These are phyloP conservation scores for Maccullochella peelii DNA, from an alignment of 2,113 vertebrate species.

Conservation along the genomic window DNA sequence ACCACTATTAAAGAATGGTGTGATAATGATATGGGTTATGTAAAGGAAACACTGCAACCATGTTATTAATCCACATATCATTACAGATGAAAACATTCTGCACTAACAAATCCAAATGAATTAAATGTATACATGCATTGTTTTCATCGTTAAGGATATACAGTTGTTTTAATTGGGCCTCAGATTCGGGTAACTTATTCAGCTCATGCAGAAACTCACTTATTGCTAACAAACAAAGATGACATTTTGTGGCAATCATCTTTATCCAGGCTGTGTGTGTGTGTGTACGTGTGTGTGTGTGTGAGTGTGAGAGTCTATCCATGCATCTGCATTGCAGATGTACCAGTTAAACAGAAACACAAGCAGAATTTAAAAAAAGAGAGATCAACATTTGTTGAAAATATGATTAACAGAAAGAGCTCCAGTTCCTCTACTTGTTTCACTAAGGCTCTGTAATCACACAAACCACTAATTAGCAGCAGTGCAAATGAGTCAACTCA, in stretches of 20 bases:
- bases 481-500: conserved; percentile 77
- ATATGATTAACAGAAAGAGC: conserved; percentile 70
- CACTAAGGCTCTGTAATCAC: conserved; percentile 69
- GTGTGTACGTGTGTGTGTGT: too few relatives aligned
- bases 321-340: conserved; percentile 54
- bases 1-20: not conserved
- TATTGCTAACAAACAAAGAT: conserved; percentile 25
- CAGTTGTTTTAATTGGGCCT: conserved; percentile 31
- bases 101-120: conserved; percentile 4
- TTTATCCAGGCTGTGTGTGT: conserved; percentile 19
- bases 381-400: conserved; percentile 62
- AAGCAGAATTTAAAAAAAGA: conserved; percentile 38
- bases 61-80: not conserved
- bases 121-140: not conserved
- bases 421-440: conserved; percentile 44
- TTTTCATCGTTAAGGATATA: conserved; percentile 5
- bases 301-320: conserved; percentile 5
- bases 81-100: conserved; percentile 28
- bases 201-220: not conserved
- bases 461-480: conserved; percentile 78
- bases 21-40: not conserved
- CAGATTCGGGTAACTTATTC: conserved; percentile 3
- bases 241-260: conserved; percentile 18
- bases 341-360: conserved; percentile 46
- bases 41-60: conserved; percentile 19